phyloP scores from a whole-genome alignment of 2,797 vertebrate species.

The Sebastes oblongus region DNA sequence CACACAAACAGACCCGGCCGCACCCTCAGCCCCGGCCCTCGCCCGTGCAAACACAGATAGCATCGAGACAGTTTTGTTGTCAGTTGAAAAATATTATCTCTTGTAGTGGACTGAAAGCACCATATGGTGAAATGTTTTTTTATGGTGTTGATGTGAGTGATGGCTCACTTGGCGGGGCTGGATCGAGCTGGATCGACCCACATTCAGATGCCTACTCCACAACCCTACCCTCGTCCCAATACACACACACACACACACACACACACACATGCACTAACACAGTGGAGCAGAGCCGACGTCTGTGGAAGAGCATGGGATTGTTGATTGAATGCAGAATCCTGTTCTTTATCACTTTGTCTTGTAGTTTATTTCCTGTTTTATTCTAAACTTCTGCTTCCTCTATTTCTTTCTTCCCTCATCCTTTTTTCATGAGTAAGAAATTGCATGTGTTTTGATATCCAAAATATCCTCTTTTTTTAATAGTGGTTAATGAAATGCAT shows the following conservation, averaged over 20 bases:
- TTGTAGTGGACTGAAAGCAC: constrained; percentile 82
- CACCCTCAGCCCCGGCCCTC: constrained; percentile 28
- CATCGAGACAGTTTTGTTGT: constrained; percentile 81
- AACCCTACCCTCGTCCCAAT: constrained; percentile 24
- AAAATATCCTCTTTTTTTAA: no score
- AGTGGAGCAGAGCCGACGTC: constrained; percentile 34
- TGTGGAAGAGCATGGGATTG: constrained; percentile 30
- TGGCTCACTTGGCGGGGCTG: constrained; percentile 79
- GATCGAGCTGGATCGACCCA: constrained; percentile 81
- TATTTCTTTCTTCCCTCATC: neutral
- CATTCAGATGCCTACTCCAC: constrained; percentile 72
- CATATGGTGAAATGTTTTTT: constrained; percentile 83
- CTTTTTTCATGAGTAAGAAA: neutral
- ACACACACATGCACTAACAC: neutral
- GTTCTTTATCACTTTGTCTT: constrained; percentile 53
- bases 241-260: constrained; percentile 23
- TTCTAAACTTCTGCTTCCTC: neutral
- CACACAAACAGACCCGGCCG: neutral
- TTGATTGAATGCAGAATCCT: constrained; percentile 53
- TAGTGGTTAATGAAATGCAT: constrained; percentile 65
- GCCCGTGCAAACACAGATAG: constrained; percentile 68
- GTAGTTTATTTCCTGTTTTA: constrained; percentile 14
- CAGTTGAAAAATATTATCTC: constrained; percentile 81
- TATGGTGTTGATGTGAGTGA: constrained; percentile 82
- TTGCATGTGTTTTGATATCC: constrained; percentile 25